These are phyloP conservation scores for Alethe castanea DNA, from an alignment of 2,113 vertebrate species.

Conservation along the genomic window DNA sequence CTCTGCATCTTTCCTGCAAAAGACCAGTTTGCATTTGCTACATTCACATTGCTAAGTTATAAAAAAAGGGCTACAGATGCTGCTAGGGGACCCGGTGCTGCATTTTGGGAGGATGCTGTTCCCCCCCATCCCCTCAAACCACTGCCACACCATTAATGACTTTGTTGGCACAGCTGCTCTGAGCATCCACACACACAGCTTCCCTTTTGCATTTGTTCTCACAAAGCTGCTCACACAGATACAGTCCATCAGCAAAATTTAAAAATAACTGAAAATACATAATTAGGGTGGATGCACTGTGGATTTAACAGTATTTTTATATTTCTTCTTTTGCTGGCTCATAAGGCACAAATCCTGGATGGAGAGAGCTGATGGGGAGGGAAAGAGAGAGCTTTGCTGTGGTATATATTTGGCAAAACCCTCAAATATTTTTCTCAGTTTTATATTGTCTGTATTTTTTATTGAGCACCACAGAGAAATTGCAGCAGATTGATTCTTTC, in stretches of 20 bases:
- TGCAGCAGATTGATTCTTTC: conserved; percentile 46
- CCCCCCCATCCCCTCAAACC: background rate
- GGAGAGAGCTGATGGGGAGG: background rate
- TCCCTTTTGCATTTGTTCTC: background rate
- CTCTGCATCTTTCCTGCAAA: background rate
- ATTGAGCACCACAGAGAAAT: background rate
- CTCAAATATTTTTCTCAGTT: conserved; percentile 17
- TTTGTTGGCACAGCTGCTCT: background rate
- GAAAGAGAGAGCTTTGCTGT: background rate
- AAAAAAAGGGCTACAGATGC: background rate
- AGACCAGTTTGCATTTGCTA: background rate
- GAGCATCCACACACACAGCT: accelerated
- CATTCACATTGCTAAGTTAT: background rate
- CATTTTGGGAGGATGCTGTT: background rate
- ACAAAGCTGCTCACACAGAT: background rate
- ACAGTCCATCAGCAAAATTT: conserved; percentile 25
- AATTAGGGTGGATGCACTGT: background rate
- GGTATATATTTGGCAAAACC: background rate
- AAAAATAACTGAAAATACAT: conserved; percentile 37
- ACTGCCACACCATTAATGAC: background rate
- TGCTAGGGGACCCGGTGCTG: accelerated
- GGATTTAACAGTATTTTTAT: conserved; percentile 9
- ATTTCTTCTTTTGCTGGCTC: background rate
- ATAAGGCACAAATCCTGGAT: background rate
- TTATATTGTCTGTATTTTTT: background rate